Evolutionary conservation across 2,888 invertebrate genomes (phyloP), one percentile per base, ranked within the genome.

Genomic region (Oligia latruncula): DNA sequence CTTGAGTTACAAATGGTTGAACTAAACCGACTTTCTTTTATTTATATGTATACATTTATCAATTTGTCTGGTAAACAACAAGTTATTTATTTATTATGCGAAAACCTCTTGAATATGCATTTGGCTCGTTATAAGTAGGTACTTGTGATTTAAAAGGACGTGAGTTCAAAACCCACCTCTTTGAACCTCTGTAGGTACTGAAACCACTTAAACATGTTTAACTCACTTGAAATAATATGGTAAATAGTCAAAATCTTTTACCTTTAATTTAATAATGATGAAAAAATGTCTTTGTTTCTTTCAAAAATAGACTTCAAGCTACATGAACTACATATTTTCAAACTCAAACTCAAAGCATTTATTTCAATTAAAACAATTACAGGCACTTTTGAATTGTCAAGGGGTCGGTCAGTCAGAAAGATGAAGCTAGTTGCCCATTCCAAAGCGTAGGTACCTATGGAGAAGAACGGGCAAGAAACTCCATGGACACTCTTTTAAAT

Each of bases 151-250:
- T 35, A 40, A 29, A 65, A 40, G 60, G 17, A 43, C n/a, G 8
- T 3, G 35, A 73, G 29, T 80, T 73, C n/a, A 68, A 58, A 72
- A n/a, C 58, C 23, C 13, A 0, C 23, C 5, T 49, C 2, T 17
- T 67, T 52, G 9, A 66, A 66, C n/a, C 5, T 29, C n/a, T 52
- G 2, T 43, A 62, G 11, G 46, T 78, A 80, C n/a, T 35, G 35
- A 68, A 72, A 4, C n/a, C n/a, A 60, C 11, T 62, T 46, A 15
- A 11, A 49, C 8, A 40, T 71, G 3, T 49, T 49, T 43, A 52
- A 52, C 15, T 67, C 58, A 62, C 66, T 79, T 66, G 4, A 49
- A 79, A 49, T 58, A 29, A 46, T 58, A 58, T 65, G 11, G 1
- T 15, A 23, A 78, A 78, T 46, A 43, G 2, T 52, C 52, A 29